These are phyloP conservation scores for Rhipidura dahli DNA, from an alignment of 2,113 vertebrate species.

Conservation along the genomic window DNA sequence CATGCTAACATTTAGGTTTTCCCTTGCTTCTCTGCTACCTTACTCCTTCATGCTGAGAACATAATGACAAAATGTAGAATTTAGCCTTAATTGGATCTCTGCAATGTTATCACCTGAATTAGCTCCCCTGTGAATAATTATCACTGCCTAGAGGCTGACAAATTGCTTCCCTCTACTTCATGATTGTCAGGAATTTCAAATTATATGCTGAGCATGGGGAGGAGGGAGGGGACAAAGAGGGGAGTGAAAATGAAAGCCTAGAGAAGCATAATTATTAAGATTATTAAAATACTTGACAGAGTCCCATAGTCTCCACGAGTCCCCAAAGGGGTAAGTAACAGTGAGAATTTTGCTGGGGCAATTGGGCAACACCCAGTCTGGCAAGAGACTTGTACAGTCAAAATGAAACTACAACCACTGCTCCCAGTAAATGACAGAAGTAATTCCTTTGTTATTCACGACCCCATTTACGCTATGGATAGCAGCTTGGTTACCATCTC, in stretches of 20 bases:
- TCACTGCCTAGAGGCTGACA: constrained; percentile 38
- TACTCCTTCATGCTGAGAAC: background rate
- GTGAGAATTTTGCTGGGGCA: background rate
- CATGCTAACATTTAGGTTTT: background rate
- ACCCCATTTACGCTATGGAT: background rate
- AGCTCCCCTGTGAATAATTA: constrained; percentile 58
- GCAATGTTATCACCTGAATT: constrained; percentile 62
- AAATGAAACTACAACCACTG: background rate
- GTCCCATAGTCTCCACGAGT: background rate
- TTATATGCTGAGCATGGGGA: background rate
- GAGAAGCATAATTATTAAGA: background rate
- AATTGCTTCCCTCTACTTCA: constrained; percentile 50
- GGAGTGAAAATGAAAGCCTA: background rate
- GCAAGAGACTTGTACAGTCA: background rate
- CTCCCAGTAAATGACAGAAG: background rate
- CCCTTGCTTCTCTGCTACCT: background rate
- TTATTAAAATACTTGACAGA: background rate
- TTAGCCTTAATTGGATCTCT: constrained; percentile 64
- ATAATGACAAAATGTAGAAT: constrained; percentile 46
- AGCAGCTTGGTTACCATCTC: background rate
- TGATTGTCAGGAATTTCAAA: constrained; percentile 33
- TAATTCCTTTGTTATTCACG: background rate
- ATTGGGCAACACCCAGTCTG: background rate
- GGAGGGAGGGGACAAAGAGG: background rate
- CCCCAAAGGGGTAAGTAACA: background rate